Percentiles rank a stretch among this genome's conserved stretches.
phyloP scores from a whole-genome alignment of 1,140 invertebrate genomes.

The Chymomyza costata region DNA sequence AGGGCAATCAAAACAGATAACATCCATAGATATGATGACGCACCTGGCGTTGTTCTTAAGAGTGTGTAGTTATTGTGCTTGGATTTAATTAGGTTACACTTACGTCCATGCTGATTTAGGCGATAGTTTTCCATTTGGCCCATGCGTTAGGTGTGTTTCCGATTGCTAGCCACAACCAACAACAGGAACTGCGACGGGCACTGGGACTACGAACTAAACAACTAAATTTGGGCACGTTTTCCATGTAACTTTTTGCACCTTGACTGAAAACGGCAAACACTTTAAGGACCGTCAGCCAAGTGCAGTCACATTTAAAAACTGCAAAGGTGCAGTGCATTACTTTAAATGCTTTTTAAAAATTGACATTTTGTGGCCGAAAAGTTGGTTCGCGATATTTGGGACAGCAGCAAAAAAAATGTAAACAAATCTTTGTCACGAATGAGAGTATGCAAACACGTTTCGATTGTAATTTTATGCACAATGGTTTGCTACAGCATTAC shows the following conservation, averaged over 20 bases:
- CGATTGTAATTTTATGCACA: constrained; percentile 6
- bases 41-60: constrained; percentile 1
- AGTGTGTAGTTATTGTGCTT: not conserved
- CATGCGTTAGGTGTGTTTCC: constrained; percentile 5
- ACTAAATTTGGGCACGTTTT: constrained; percentile 46
- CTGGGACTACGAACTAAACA: constrained; percentile 43
- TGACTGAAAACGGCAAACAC: constrained; percentile 38
- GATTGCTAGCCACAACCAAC: not conserved
- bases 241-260: constrained; percentile 54
- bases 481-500: constrained; percentile 15
- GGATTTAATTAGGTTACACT: too few relatives aligned
- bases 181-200: constrained; percentile 26
- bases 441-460: constrained; percentile 4
- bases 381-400: constrained; percentile 7
- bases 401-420: constrained; percentile 50
- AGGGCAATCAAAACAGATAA: constrained; percentile 25
- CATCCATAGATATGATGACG: constrained; percentile 37
- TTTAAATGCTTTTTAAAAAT: constrained; percentile 33
- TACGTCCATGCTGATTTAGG: constrained; percentile 34
- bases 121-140: constrained; percentile 30
- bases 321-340: constrained; percentile 36
- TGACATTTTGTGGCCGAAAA: too few relatives aligned
- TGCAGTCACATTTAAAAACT: constrained; percentile 30
- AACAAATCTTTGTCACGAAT: constrained; percentile 47
- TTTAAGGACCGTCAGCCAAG: constrained; percentile 21